A percentile compares a stretch with the other conserved stretches of the same genome.
phyloP scores from a whole-genome alignment of 2,797 vertebrate species.

The Microtus obscurus region DNA sequence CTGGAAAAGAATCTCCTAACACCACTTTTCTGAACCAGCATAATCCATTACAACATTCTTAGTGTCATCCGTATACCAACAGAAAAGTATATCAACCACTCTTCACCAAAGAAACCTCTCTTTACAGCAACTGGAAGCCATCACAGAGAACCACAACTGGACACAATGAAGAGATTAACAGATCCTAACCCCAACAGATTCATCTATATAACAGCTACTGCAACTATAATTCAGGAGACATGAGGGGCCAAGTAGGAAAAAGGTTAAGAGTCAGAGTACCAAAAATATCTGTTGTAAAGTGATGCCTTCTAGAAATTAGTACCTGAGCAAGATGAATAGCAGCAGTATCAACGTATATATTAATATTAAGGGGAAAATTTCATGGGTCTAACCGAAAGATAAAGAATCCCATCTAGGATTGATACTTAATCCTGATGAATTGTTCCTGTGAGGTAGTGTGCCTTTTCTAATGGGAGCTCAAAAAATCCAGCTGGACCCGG shows the following conservation, averaged over 20 bases:
- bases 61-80: no score
- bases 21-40: not conserved
- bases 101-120: no score
- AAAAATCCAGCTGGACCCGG: no score
- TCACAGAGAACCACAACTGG: not conserved
- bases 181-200: not conserved
- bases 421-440: no score
- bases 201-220: not conserved
- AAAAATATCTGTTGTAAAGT: no score
- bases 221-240: not conserved
- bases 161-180: not conserved
- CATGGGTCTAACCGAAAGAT: not conserved
- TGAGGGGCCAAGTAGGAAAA: not conserved
- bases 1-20: not conserved
- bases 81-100: not conserved
- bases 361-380: not conserved
- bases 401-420: not conserved
- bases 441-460: no score
- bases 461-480: no score
- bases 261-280: not conserved
- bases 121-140: not conserved
- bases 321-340: not conserved
- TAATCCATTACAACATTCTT: not conserved
- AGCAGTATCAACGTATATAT: not conserved
- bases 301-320: not conserved